phyloP scores from a whole-genome alignment of 1,140 invertebrate genomes.

The Cydia strobilella region DNA sequence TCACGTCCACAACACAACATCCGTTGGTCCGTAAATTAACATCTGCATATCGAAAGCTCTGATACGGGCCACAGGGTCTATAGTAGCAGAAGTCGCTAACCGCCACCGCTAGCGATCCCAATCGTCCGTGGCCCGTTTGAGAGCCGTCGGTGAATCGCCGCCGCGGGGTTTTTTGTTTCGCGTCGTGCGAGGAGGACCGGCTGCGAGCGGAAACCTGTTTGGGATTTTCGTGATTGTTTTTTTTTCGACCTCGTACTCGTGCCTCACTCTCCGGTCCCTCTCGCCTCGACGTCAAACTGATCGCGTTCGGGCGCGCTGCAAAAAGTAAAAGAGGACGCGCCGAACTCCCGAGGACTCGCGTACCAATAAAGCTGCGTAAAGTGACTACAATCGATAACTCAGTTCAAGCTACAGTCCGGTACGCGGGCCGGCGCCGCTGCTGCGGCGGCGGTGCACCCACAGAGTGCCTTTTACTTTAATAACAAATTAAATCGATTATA shows the following conservation, averaged over 20 bases:
- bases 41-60: constrained; percentile 36
- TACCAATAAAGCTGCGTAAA: constrained; percentile 59
- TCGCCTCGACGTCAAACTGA: constrained; percentile 48
- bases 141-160: constrained; percentile 55
- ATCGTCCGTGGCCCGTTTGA: constrained; percentile 59
- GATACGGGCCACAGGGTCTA: constrained; percentile 33
- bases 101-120: constrained; percentile 54
- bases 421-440: constrained; percentile 41
- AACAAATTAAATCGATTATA: constrained; percentile 70
- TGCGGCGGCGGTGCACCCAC: constrained; percentile 50
- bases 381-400: constrained; percentile 21
- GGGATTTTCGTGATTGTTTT: constrained; percentile 74
- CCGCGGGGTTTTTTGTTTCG: constrained; percentile 67
- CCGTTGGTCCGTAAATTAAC: constrained; percentile 17
- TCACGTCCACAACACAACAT: constrained; percentile 36
- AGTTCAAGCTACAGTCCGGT: constrained; percentile 16
- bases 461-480: constrained; percentile 76
- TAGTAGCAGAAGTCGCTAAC: constrained; percentile 40
- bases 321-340: constrained; percentile 62
- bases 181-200: constrained; percentile 61
- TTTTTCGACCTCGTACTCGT: constrained; percentile 58
- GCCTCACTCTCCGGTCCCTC: constrained; percentile 42
- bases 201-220: constrained; percentile 67
- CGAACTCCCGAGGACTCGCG: constrained; percentile 61
- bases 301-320: constrained; percentile 53